Percentiles rank a stretch among this genome's conserved stretches.
Conservation (phyloP, 2,797 vertebrate genomes). For the Rhinichthys osculus region DNA sequence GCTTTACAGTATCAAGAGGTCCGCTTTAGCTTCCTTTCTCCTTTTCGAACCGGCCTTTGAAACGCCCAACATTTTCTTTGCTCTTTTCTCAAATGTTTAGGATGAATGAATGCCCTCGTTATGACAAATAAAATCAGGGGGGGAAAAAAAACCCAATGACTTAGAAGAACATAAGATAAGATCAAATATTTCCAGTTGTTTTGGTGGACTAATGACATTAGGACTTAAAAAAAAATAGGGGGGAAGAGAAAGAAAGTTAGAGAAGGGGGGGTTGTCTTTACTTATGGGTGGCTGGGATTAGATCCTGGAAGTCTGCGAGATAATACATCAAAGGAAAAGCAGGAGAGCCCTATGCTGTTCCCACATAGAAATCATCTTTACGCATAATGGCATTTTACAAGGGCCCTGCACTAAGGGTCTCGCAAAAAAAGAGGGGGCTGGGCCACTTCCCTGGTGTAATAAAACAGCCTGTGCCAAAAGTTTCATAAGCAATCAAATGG, state of each 20-base stretch:
- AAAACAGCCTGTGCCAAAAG: slow-evolving; percentile 46
- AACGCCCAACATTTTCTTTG: slow-evolving; percentile 26
- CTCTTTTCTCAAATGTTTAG: background rate
- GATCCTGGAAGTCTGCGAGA: slow-evolving; percentile 77
- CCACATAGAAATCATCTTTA: slow-evolving; percentile 70
- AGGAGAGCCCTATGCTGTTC: slow-evolving; percentile 68
- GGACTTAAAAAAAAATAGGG: background rate
- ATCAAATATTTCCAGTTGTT: background rate
- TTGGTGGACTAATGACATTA: background rate
- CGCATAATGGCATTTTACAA: slow-evolving; percentile 67
- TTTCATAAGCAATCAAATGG: slow-evolving; percentile 46
- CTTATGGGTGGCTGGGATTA: slow-evolving; percentile 76
- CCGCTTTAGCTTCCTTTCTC: slow-evolving; percentile 61
- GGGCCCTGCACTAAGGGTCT: slow-evolving; percentile 58
- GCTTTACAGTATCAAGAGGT: slow-evolving; percentile 76
- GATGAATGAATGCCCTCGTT: background rate
- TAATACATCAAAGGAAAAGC: slow-evolving; percentile 81
- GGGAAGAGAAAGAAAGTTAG: background rate
- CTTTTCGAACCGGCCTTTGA: slow-evolving; percentile 53
- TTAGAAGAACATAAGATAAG: background rate
- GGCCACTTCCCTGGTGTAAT: slow-evolving; percentile 46
- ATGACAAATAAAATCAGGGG: background rate
- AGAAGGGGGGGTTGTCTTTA: slow-evolving; percentile 54
- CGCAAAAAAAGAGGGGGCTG: slow-evolving; percentile 31
- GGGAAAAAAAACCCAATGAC: background rate